These are phyloP conservation scores for Oryzias celebensis DNA, from an alignment of 2,113 vertebrate species.

Conservation along the genomic window DNA sequence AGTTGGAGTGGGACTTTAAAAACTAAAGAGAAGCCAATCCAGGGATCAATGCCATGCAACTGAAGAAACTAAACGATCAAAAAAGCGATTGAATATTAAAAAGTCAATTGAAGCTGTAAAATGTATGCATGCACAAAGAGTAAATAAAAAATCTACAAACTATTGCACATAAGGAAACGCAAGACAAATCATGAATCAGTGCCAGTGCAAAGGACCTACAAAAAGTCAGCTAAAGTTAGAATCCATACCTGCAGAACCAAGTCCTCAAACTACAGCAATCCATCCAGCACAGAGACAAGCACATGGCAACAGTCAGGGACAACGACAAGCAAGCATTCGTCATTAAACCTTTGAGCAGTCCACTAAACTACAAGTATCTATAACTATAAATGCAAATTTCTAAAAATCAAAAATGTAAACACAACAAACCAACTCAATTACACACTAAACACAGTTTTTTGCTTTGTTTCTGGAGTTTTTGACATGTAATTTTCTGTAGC, in stretches of 20 bases:
- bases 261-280: slow-evolving; percentile 82
- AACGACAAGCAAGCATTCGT: slow-evolving; percentile 40
- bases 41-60: slow-evolving; percentile 19
- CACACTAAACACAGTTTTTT: too few relatives aligned
- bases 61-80: slow-evolving; percentile 21
- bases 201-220: slow-evolving; percentile 19
- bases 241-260: slow-evolving; percentile 87
- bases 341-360: slow-evolving; percentile 29
- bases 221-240: slow-evolving; percentile 36
- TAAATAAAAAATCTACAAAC: slow-evolving; percentile 13
- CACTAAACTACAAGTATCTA: background rate
- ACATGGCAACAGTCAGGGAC: slow-evolving; percentile 59
- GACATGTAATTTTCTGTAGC: too few relatives aligned
- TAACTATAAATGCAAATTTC: too few relatives aligned
- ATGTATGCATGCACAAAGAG: background rate
- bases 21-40: slow-evolving; percentile 39
- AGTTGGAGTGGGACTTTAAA: background rate
- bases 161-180: slow-evolving; percentile 18
- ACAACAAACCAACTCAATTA: too few relatives aligned
- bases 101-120: slow-evolving; percentile 19
- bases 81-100: slow-evolving; percentile 27
- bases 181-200: slow-evolving; percentile 46
- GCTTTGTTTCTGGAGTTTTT: too few relatives aligned
- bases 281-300: slow-evolving; percentile 58
- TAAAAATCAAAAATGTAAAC: too few relatives aligned